phyloP scores from a whole-genome alignment of 1,140 invertebrate species.

The Hestina assimilis region DNA sequence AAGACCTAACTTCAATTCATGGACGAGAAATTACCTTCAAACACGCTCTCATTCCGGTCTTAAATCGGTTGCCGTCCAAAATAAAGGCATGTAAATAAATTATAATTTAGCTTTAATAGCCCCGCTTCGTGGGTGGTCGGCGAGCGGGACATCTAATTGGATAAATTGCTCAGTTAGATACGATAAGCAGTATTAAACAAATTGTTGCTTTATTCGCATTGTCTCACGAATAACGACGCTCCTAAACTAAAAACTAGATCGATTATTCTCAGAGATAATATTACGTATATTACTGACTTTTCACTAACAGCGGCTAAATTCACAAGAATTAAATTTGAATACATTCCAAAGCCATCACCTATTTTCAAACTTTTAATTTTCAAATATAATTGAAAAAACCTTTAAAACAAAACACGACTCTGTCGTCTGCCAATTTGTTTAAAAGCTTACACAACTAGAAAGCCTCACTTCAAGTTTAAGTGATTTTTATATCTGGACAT shows the following conservation, averaged over 20 bases:
- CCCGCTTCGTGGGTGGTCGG: constrained; percentile 60
- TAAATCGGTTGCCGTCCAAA: constrained; percentile 51
- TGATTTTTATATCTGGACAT: no score
- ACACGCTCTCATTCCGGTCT: constrained; percentile 19
- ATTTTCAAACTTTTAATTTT: no score
- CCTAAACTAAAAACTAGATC: constrained; percentile 8
- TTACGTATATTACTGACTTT: neutral
- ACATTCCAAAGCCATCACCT: no score
- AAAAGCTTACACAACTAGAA: no score
- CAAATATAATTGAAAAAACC: no score
- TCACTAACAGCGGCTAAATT: no score
- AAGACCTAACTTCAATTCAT: constrained; percentile 7
- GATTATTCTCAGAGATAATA: constrained; percentile 1
- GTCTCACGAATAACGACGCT: constrained; percentile 15
- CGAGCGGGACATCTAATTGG: constrained; percentile 64
- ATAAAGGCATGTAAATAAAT: constrained; percentile 70
- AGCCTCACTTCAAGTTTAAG: no score
- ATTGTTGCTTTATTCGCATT: constrained; percentile 51
- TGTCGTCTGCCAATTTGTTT: no score
- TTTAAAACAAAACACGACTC: no score
- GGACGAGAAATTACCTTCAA: constrained; percentile 20
- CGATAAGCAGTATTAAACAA: constrained; percentile 73
- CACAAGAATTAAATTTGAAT: no score
- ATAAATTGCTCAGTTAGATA: constrained; percentile 70
- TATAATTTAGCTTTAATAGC: constrained; percentile 74